Base-by-base conservation (phyloP, 2,888 invertebrate species). In the Drosophila mulleri region DNA sequence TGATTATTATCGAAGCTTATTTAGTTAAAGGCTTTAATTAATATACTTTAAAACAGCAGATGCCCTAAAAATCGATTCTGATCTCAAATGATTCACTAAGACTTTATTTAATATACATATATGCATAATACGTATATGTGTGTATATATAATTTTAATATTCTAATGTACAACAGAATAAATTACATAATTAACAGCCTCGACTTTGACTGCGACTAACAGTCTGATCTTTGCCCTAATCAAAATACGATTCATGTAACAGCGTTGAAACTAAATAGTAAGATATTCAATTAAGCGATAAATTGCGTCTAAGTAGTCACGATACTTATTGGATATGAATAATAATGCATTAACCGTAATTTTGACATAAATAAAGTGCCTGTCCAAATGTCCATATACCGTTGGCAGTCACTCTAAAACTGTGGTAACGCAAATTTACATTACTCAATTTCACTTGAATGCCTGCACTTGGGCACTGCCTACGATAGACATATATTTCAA, bases 401-500 rank as follows among this genome's bases (percentile, higher is more conserved):
- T n/a, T 39, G 26, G 39, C 50, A 57, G 39, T 48, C 26, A n/a
- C 47, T 47, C 23, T 56, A 41, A 67, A 72, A 72, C 42, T 39
- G 44, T 35, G 18, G 45, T 8, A 35, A 39, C 29, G 56, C 59
- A 63, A 56, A 59, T 63, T 62, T 37, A 50, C 53, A 54, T 80
- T 86, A 59, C 67, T 52, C 42, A 74, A 83, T 72, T 81, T 68
- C 44, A 69, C 57, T 67, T 66, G 32, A 62, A 54, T 66, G 26
- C 45, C 41, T 63, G 62, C 62, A 73, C 64, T 78, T 78, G 57
- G 23, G 29, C 75, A 42, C 52, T 48, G 57, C 45, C 41, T 45
- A 57, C n/a, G 14, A 57, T 48, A 29, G 48, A 39, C 56, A 20
- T 20, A 67, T 29, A 45, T 66, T 66, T 11, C 42, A 53, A 56